Evolutionary conservation across 2,888 invertebrate species (phyloP).

Genomic region (Acrobasis suavella): DNA sequence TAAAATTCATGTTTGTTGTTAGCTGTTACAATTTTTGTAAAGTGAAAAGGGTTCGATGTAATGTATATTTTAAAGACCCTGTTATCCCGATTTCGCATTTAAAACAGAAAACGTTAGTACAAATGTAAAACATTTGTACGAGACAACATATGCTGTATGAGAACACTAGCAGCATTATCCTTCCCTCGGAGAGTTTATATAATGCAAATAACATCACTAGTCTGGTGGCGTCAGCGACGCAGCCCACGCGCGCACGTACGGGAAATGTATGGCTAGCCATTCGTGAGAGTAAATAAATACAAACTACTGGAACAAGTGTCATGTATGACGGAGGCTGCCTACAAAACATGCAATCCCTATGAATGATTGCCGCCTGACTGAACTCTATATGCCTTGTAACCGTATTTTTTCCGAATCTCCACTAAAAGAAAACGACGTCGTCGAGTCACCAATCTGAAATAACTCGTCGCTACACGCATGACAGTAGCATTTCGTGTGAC

Average conservation of each 20-base stretch:
- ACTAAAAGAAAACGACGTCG: slow-evolving; percentile 51
- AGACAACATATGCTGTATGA: background rate
- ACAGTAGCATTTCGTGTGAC: slow-evolving; percentile 64
- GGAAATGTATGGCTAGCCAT: slow-evolving; percentile 49
- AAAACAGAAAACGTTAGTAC: slow-evolving; percentile 1
- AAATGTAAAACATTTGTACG: slow-evolving; percentile 2
- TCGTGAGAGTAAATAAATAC: slow-evolving; percentile 62
- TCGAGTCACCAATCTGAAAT: slow-evolving; percentile 52
- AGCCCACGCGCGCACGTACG: slow-evolving; percentile 36
- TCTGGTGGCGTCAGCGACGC: slow-evolving; percentile 41
- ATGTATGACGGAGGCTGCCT: slow-evolving; percentile 58
- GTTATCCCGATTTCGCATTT: slow-evolving; percentile 4
- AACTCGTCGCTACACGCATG: slow-evolving; percentile 53
- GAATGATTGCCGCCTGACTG: slow-evolving; percentile 68
- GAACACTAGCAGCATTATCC: slow-evolving; percentile 6
- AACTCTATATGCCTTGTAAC: slow-evolving; percentile 58
- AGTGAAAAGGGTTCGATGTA: slow-evolving; percentile 16
- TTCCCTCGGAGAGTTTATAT: slow-evolving; percentile 13
- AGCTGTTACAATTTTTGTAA: slow-evolving; percentile 11
- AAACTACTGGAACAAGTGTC: slow-evolving; percentile 61
- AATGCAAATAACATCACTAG: slow-evolving; percentile 34
- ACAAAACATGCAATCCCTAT: slow-evolving; percentile 71
- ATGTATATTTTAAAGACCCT: slow-evolving; percentile 8
- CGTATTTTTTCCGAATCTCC: slow-evolving; percentile 60
- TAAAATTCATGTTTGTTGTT: slow-evolving; percentile 20